Percentiles rank a stretch among this genome's conserved stretches.
These are phyloP conservation scores for Peromyscus eremicus DNA, from an alignment of 2,797 vertebrate genomes.

Conservation along the genomic window DNA sequence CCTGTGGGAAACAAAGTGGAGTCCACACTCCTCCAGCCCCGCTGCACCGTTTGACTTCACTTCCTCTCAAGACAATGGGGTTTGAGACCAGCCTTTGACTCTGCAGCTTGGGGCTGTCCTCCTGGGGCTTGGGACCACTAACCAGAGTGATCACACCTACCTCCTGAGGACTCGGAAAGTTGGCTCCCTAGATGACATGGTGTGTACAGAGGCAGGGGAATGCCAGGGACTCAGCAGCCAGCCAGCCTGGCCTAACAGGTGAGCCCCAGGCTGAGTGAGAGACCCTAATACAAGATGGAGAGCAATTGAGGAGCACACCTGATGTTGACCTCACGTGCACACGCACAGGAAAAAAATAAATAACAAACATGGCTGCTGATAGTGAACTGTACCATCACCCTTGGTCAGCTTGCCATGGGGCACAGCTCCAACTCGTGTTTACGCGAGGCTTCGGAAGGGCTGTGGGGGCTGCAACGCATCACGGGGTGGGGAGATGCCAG, in stretches of 20 bases:
- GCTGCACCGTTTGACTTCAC: neutral
- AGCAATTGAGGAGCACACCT: neutral
- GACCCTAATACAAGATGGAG: neutral
- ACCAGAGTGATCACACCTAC: neutral
- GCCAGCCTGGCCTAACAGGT: neutral
- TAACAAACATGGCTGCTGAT: too few species aligned
- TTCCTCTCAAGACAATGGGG: neutral
- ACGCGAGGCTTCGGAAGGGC: neutral
- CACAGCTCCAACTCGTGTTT: neutral
- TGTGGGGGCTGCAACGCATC: neutral
- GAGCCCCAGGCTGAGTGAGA: neutral
- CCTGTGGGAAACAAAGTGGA: too few species aligned
- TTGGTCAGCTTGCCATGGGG: neutral
- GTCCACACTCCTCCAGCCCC: neutral
- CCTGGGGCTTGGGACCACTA: neutral
- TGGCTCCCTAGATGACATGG: neutral
- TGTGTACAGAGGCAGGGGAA: neutral
- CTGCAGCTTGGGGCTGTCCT: neutral
- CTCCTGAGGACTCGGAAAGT: neutral
- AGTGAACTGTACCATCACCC: too few species aligned
- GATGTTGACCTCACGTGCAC: neutral
- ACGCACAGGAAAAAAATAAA: neutral
- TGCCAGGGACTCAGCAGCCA: neutral
- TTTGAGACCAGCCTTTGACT: too few species aligned
- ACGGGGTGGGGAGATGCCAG: neutral